These are phyloP conservation scores for Pipa parva DNA, from an alignment of 2,113 vertebrate species.

Conservation along the genomic window DNA sequence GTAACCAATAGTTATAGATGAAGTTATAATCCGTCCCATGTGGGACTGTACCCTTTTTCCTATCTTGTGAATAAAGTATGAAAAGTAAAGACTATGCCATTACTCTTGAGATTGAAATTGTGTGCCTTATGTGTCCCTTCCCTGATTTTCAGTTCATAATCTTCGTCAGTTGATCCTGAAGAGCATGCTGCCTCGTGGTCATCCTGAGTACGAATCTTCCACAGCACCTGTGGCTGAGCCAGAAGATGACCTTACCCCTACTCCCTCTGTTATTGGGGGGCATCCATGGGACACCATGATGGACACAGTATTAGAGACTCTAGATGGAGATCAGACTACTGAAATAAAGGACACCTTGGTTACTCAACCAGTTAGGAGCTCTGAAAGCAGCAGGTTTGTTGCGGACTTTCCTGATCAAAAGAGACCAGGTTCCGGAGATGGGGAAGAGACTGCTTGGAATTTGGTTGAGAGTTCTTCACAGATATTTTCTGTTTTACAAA, in stretches of 20 bases:
- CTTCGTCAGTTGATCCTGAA: slow-evolving; percentile 56
- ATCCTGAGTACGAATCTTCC: neutral
- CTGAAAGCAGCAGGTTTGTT: neutral
- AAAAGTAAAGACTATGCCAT: too few species aligned
- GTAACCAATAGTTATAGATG: too few species aligned
- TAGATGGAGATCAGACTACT: neutral
- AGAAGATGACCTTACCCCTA: slow-evolving; percentile 57
- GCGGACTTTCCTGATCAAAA: neutral
- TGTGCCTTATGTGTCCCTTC: too few species aligned
- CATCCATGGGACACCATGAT: slow-evolving; percentile 42
- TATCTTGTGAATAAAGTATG: too few species aligned
- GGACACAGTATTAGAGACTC: slow-evolving; percentile 33
- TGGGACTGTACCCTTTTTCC: too few species aligned
- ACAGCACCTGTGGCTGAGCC: slow-evolving; percentile 42
- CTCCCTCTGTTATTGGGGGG: slow-evolving; percentile 47
- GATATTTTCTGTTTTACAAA: slow-evolving; percentile 42
- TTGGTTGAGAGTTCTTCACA: slow-evolving; percentile 11
- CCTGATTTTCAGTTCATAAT: slow-evolving; percentile 60
- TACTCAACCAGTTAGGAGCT: neutral
- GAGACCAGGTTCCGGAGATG: rapidly evolving
- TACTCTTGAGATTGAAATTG: too few species aligned
- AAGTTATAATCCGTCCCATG: too few species aligned
- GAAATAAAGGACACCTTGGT: rapidly evolving
- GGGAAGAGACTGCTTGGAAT: neutral
- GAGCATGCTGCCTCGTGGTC: slow-evolving; percentile 45